Evolutionary conservation across 1,140 invertebrate species (phyloP).

Genomic region (Amyelois transitella): DNA sequence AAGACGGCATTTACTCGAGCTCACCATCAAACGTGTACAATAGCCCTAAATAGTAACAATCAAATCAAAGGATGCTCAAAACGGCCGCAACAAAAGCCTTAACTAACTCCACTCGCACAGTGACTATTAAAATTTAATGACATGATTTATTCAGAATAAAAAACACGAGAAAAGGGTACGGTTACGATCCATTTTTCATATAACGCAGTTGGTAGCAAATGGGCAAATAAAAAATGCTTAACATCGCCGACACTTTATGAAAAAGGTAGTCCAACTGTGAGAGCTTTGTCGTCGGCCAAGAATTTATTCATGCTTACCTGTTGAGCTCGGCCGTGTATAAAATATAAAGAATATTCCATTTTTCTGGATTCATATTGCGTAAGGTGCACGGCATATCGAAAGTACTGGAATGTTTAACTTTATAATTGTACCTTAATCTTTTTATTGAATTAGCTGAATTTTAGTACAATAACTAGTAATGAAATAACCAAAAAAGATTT

Average conservation of each 20-base stretch:
- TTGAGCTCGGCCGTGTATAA: conserved; percentile 68
- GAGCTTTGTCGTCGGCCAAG: conserved; percentile 65
- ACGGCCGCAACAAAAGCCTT: conserved; percentile 59
- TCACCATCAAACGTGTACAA: conserved; percentile 59
- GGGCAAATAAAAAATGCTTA: conserved; percentile 73
- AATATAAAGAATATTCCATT: conserved; percentile 71
- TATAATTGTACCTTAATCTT: no score
- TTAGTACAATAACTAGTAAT: no score
- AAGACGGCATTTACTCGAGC: conserved; percentile 69
- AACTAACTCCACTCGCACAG: conserved; percentile 63
- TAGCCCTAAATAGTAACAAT: conserved; percentile 69
- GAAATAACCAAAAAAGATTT: no score
- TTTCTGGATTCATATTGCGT: conserved; percentile 68
- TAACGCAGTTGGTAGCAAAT: conserved; percentile 74
- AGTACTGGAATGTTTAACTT: conserved; percentile 20
- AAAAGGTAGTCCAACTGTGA: conserved; percentile 58
- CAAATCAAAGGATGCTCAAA: conserved; percentile 58
- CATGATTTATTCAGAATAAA: conserved; percentile 71
- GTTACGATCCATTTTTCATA: conserved; percentile 74
- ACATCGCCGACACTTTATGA: conserved; percentile 70
- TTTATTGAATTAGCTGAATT: no score
- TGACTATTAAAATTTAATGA: conserved; percentile 75
- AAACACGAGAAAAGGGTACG: conserved; percentile 70
- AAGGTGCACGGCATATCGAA: conserved; percentile 33
- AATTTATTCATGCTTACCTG: conserved; percentile 71